These are phyloP conservation scores for Odiellus spinosus DNA, from an alignment of 2,888 invertebrate genomes.

Conservation along the genomic window DNA sequence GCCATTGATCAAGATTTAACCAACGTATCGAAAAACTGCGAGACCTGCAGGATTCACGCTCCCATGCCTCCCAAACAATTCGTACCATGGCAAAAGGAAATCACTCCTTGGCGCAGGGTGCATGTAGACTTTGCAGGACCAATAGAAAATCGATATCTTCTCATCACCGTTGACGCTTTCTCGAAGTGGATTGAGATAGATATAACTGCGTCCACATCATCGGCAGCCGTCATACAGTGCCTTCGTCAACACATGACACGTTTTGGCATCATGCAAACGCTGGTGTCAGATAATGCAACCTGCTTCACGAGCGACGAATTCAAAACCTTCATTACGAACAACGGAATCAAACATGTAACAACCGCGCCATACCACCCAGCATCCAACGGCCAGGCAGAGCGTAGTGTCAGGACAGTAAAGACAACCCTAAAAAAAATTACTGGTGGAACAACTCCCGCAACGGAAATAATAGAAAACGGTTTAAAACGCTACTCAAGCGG, in stretches of 20 bases:
- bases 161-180: too few relatives aligned
- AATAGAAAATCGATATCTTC: too few relatives aligned
- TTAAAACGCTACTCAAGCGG: too few relatives aligned
- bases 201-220: too few relatives aligned
- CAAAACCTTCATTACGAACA: not conserved
- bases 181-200: too few relatives aligned
- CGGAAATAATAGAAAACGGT: too few relatives aligned
- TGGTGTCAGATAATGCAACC: too few relatives aligned
- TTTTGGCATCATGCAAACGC: too few relatives aligned
- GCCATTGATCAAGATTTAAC: not conserved
- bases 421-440: not conserved
- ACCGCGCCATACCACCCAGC: not conserved
- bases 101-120: not conserved
- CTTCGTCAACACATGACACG: too few relatives aligned
- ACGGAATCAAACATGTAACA: not conserved
- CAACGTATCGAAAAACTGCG: not conserved
- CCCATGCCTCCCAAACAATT: not conserved
- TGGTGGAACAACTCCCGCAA: not conserved
- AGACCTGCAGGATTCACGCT: not conserved
- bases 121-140: not conserved
- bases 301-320: not conserved
- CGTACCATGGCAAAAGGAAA: not conserved
- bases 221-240: too few relatives aligned
- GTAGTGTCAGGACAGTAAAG: not conserved
- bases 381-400: not conserved